Conservation (phyloP, 2,797 vertebrate genomes). For the Aeoliscus strigatus region DNA sequence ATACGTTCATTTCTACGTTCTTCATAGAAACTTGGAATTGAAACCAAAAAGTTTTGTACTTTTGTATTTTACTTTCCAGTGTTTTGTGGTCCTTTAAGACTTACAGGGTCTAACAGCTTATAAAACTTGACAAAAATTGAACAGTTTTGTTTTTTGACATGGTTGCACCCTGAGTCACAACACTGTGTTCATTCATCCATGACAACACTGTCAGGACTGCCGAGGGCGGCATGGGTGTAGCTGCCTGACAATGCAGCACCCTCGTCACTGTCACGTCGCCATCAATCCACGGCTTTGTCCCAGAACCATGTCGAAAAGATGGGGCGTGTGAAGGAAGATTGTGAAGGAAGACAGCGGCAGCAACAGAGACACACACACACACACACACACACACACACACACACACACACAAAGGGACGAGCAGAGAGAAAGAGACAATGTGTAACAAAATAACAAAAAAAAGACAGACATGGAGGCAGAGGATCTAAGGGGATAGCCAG, state of each 20-base stretch:
- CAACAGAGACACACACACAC: conserved; percentile 24
- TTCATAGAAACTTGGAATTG: too few species aligned
- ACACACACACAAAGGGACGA: too few species aligned
- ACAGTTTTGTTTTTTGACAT: conserved; percentile 50
- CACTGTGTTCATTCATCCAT: conserved; percentile 58
- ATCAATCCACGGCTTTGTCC: conserved; percentile 57
- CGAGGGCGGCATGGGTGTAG: conserved; percentile 55
- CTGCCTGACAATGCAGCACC: conserved; percentile 50
- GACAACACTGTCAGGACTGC: conserved; percentile 60
- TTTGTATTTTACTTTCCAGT: too few species aligned
- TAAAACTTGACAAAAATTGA: conserved; percentile 39
- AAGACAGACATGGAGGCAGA: too few species aligned
- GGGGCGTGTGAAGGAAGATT: conserved; percentile 15
- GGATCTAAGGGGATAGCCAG: too few species aligned
- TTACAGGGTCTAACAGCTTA: conserved; percentile 33
- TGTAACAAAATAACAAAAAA: too few species aligned
- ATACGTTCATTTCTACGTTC: too few species aligned
- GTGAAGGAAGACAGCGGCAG: conserved; percentile 23
- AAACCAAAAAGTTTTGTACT: too few species aligned
- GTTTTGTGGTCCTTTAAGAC: too few species aligned
- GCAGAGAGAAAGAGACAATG: too few species aligned
- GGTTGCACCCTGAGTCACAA: conserved; percentile 53
- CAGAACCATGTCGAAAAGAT: conserved; percentile 42
- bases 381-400: too few species aligned
- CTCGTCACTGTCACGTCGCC: conserved; percentile 53